A percentile compares a stretch with the other conserved stretches of the same genome.
Conservation (phyloP, 2,797 vertebrate species). For the Platalea minor region DNA sequence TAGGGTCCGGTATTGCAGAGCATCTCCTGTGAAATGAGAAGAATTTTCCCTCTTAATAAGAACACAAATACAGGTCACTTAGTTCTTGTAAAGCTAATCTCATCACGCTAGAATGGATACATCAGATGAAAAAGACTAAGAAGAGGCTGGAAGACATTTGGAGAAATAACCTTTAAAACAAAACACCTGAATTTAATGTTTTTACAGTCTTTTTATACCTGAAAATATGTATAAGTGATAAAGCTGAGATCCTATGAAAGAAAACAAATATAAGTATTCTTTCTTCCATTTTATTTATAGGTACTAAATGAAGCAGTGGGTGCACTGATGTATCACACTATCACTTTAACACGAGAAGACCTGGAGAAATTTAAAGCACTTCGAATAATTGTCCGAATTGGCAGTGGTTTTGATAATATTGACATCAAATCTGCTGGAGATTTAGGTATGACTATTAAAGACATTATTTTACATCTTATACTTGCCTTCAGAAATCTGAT, state of each 20-base stretch:
- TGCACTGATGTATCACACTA: constrained; percentile 98
- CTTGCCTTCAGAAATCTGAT: not conserved
- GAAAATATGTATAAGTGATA: not conserved
- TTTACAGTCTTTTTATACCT: not conserved
- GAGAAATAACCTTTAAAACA: not conserved
- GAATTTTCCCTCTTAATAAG: not conserved
- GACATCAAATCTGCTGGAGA: constrained; percentile 98
- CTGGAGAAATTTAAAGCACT: constrained; percentile 98
- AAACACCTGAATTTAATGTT: not conserved
- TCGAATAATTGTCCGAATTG: constrained; percentile 95
- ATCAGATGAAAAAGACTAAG: not conserved
- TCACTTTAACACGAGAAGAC: constrained; percentile 96
- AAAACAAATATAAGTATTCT: not conserved
- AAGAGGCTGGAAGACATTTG: not conserved
- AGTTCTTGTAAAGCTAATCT: not conserved
- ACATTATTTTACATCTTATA: not conserved
- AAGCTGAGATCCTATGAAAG: not conserved
- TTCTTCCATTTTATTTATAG: constrained; percentile 67
- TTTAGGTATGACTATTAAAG: constrained; percentile 79
- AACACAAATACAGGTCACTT: not conserved
- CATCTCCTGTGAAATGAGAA: not conserved
- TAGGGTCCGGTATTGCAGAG: not conserved
- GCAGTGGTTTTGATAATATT: constrained; percentile 98
- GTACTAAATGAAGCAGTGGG: constrained; percentile 98
- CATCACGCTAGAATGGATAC: not conserved